Percentiles rank a stretch among this genome's conserved stretches.
phyloP scores from a whole-genome alignment of 2,797 vertebrate species.

The Poecile montanus region DNA sequence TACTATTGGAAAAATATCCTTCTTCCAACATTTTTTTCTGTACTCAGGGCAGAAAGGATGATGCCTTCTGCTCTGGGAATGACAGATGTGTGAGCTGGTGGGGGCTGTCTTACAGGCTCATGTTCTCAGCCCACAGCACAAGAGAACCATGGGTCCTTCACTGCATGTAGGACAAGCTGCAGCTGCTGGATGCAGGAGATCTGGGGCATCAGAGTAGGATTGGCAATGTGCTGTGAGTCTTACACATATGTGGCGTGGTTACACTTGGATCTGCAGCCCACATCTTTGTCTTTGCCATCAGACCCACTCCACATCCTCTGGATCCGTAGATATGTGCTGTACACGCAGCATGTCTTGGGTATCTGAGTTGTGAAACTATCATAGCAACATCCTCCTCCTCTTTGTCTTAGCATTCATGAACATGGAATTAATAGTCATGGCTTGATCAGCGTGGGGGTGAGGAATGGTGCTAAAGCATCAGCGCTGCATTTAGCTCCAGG shows the following conservation, averaged over 20 bases:
- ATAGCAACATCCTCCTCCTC: slow-evolving; percentile 12
- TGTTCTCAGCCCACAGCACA: accelerated
- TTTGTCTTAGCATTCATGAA: neutral
- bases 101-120: neutral
- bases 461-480: neutral
- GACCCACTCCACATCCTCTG: neutral
- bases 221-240: neutral
- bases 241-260: neutral
- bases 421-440: neutral
- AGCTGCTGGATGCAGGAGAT: neutral
- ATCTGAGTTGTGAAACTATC: neutral
- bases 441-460: neutral
- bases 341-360: neutral
- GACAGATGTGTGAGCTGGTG: neutral
- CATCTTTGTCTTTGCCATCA: neutral
- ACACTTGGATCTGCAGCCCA: neutral
- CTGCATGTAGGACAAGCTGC: neutral
- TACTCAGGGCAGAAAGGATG: neutral
- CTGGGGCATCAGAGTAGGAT: neutral
- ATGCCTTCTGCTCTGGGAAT: neutral
- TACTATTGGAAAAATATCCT: neutral
- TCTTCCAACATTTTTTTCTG: neutral
- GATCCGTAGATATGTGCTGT: neutral
- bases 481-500: neutral
- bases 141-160: neutral